Evolutionary conservation across 2,888 invertebrate species (phyloP).

Genomic region (Agriopis marginaria): DNA sequence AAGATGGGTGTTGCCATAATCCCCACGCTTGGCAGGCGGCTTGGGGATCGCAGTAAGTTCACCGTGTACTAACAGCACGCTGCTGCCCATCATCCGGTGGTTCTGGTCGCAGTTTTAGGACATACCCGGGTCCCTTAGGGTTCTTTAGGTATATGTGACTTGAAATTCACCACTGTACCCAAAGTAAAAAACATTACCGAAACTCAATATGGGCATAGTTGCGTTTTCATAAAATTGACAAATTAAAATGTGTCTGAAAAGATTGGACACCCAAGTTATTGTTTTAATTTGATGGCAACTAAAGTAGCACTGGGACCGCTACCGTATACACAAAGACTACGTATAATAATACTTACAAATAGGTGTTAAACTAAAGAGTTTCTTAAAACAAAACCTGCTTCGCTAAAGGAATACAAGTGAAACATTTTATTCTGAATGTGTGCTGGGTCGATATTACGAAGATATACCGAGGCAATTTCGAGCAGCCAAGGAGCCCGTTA

Average conservation of each 20-base stretch:
- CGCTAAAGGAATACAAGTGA: conserved; percentile 23
- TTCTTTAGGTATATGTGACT: too few species aligned
- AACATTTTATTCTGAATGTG: conserved; percentile 45
- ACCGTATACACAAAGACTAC: not conserved
- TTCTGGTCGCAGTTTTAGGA: too few species aligned
- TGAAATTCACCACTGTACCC: too few species aligned
- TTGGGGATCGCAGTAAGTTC: too few species aligned
- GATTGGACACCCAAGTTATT: too few species aligned
- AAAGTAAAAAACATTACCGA: too few species aligned
- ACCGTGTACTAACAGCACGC: too few species aligned
- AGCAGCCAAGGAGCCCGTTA: conserved; percentile 61
- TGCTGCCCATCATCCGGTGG: too few species aligned
- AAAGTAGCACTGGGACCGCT: not conserved
- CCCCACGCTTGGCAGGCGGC: too few species aligned
- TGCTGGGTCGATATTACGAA: conserved; percentile 63
- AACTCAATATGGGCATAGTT: too few species aligned
- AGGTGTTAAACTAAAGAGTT: conserved; percentile 20
- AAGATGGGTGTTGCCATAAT: too few species aligned
- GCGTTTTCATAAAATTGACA: not conserved
- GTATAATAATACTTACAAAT: not conserved
- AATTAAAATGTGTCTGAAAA: not conserved
- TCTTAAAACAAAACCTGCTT: conserved; percentile 26
- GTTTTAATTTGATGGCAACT: not conserved
- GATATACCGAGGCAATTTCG: conserved; percentile 68
- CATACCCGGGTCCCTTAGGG: too few species aligned